Evolutionary conservation across 2,797 vertebrate species (phyloP), one percentile per base, ranked within the genome.

Genomic region (Malurus leucopterus): DNA sequence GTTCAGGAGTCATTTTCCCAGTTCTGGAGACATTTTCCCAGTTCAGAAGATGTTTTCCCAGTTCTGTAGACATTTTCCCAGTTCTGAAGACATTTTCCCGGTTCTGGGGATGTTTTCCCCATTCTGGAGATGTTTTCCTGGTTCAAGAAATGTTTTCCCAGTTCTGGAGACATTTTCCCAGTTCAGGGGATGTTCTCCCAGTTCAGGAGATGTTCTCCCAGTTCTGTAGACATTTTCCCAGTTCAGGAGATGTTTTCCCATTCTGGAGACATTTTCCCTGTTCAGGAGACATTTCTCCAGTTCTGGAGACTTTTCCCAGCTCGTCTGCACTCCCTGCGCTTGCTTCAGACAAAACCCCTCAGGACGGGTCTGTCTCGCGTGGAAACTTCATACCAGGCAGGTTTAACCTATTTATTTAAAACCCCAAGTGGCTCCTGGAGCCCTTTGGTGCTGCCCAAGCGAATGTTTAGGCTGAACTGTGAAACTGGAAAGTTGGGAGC

Each of bases 301-400:
- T 36, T 36, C 36, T 5, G 69, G 87, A 36, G 69, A 8, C 1
- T 53, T 71, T 57, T 22, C 54, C 59, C 20, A 5, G 8, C 27
- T 51, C 1, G 0, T 55, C 50, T 1, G 0, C 0, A 17, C 5
- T 2, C 80, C 50, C 69, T n/a, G 61, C 36, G 1, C 59, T 69
- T 5, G 67, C 81, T 88, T 62, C 13, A 1, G 83, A 83, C 44
- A 21, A 40, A 77, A 8, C 5, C 75, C 64, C 70, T 53, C 2
- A 67, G 86, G 86, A 11, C 8, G 84, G 75, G 16, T 41, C 77
- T 80, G 30, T 36, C 73, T 19, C 19, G 53, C 10, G 68, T 40
- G 62, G 71, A 13, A 40, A 58, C 14, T 50, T 40, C 27, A 69
- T 59, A 68, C 78, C 34, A 15, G 79, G 82, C 79, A 61, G 77